phyloP scores from a whole-genome alignment of 1,140 invertebrate genomes.

The Sycobia sp. region DNA sequence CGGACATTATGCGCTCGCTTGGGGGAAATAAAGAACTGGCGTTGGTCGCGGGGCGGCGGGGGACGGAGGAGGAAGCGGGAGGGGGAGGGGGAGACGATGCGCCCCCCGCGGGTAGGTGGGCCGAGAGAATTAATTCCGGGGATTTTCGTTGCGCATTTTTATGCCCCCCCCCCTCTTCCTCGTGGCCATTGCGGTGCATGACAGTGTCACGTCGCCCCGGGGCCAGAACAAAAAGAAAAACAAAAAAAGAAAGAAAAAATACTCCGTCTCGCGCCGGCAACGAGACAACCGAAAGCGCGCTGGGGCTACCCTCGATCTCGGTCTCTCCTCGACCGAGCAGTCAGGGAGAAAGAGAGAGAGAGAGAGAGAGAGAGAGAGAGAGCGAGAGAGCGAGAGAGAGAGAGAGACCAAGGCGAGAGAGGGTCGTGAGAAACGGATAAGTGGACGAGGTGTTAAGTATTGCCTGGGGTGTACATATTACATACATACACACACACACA shows the following conservation, averaged over 20 bases:
- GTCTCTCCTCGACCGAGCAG: too few relatives aligned
- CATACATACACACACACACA: too few relatives aligned
- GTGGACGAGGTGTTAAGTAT: constrained; percentile 61
- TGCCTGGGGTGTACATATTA: constrained; percentile 45
- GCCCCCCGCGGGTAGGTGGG: constrained; percentile 35
- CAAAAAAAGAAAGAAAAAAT: too few relatives aligned
- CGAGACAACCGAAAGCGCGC: constrained; percentile 47
- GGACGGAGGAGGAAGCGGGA: not conserved
- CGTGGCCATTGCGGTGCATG: constrained; percentile 42
- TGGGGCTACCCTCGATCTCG: constrained; percentile 45
- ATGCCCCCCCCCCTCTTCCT: constrained; percentile 8
- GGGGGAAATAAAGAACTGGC: not conserved
- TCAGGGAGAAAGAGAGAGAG: too few relatives aligned
- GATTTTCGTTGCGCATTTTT: constrained; percentile 45
- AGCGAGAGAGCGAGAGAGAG: too few relatives aligned
- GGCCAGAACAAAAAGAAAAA: too few relatives aligned
- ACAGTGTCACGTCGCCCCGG: constrained; percentile 57
- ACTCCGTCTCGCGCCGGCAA: constrained; percentile 56
- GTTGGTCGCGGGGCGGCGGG: not conserved
- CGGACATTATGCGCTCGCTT: not conserved
- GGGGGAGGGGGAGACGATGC: constrained; percentile 2
- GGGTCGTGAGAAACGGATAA: constrained; percentile 58
- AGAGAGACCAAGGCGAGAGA: constrained; percentile 42
- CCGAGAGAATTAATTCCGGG: constrained; percentile 55
- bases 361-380: too few relatives aligned